These are phyloP conservation scores for Cyprinodon tularosa DNA, from an alignment of 2,113 vertebrate genomes.

Conservation along the genomic window DNA sequence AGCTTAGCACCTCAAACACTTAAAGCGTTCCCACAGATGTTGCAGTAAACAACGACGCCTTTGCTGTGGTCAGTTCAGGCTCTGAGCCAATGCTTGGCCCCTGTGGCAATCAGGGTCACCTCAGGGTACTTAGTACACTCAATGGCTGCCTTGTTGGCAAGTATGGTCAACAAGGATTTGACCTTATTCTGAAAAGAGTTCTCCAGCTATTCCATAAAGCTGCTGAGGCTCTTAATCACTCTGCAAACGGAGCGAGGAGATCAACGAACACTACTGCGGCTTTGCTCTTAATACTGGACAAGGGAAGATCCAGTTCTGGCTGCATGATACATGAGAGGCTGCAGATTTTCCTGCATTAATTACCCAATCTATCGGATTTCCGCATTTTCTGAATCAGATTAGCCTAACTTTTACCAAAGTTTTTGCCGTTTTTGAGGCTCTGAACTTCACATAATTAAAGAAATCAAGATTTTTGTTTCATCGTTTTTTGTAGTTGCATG, in stretches of 20 bases:
- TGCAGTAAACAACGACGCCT: background rate
- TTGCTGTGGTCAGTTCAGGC: background rate
- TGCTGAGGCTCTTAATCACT: conserved; percentile 46
- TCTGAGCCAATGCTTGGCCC: conserved; percentile 18
- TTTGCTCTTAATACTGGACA: background rate
- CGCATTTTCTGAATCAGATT: background rate
- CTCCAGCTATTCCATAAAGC: conserved; percentile 31
- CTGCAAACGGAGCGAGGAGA: conserved; percentile 9
- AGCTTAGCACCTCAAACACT: background rate
- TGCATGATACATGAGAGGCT: background rate
- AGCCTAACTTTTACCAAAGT: background rate
- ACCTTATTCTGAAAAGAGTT: conserved; percentile 33
- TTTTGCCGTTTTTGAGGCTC: background rate
- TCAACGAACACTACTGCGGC: background rate
- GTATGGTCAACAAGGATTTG: conserved; percentile 25
- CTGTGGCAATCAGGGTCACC: conserved; percentile 29
- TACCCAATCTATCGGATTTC: background rate
- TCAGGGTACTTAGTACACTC: conserved; percentile 18
- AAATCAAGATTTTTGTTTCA: background rate
- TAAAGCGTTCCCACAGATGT: background rate
- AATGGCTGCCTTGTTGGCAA: conserved; percentile 35
- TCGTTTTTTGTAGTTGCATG: background rate
- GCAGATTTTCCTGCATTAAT: background rate
- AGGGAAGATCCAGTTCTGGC: background rate
- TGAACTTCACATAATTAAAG: background rate